A percentile compares a stretch with the other conserved stretches of the same genome.
Conservation (phyloP, 1,140 invertebrate species). For the Papilio machaon region DNA sequence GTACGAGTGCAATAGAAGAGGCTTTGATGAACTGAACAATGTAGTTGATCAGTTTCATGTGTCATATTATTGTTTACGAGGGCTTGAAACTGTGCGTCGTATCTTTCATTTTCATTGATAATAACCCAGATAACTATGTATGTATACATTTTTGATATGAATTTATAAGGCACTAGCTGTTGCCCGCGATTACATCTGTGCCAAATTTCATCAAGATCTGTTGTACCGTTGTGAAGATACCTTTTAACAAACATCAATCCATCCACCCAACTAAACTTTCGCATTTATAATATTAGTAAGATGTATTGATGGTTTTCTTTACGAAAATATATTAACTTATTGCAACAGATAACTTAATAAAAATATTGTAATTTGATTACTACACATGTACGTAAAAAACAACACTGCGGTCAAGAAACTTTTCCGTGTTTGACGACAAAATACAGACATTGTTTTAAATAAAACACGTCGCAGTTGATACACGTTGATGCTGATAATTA, state of each 20-base stretch:
- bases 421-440: background rate
- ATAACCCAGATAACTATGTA: background rate
- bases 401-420: background rate
- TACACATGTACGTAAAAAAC: background rate
- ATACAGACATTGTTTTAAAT: background rate
- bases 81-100: background rate
- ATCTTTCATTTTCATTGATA: background rate
- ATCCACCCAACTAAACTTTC: too few relatives aligned
- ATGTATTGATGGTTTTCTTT: too few relatives aligned
- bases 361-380: too few relatives aligned
- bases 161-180: too few relatives aligned
- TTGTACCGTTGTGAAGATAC: too few relatives aligned
- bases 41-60: conserved; percentile 7
- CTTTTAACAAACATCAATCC: too few relatives aligned
- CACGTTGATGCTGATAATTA: background rate
- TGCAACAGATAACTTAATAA: too few relatives aligned
- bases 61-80: background rate
- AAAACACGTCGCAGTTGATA: background rate
- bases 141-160: too few relatives aligned
- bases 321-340: too few relatives aligned
- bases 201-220: too few relatives aligned
- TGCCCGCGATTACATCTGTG: too few relatives aligned
- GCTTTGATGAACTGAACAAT: conserved; percentile 14
- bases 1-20: background rate
- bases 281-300: too few relatives aligned